These are phyloP conservation scores for Ennomos erosarius DNA, from an alignment of 2,888 invertebrate genomes.

Conservation along the genomic window DNA sequence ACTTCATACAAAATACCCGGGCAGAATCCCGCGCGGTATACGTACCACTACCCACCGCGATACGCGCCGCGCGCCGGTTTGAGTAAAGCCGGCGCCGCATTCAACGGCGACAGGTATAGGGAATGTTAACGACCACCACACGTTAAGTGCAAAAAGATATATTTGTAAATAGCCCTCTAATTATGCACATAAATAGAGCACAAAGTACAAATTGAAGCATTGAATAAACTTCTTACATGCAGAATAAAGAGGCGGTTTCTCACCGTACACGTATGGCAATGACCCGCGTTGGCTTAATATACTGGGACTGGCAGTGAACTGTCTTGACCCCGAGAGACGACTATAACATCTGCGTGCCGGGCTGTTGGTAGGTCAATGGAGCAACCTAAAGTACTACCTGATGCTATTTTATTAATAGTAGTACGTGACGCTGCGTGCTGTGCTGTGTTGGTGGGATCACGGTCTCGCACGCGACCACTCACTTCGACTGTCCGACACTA, in stretches of 20 bases:
- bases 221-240: constrained; percentile 27
- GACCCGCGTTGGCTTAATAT: constrained; percentile 54
- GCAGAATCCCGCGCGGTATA: no score
- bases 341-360: constrained; percentile 38
- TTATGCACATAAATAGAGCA: no score
- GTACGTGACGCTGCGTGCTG: neutral
- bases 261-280: constrained; percentile 58
- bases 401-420: constrained; percentile 21
- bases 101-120: no score
- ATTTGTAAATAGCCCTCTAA: no score
- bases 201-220: no score
- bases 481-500: constrained; percentile 50
- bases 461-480: constrained; percentile 62
- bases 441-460: neutral
- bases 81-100: no score
- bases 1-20: no score
- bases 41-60: no score
- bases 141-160: no score
- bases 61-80: no score
- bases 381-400: constrained; percentile 45
- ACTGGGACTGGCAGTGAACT: constrained; percentile 63
- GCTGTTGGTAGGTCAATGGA: constrained; percentile 57
- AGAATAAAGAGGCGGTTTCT: constrained; percentile 45
- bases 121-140: no score
- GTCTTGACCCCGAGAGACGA: constrained; percentile 56